Base-by-base conservation (phyloP, 2,888 invertebrate genomes). In the Synanthedon tipuliformis region DNA sequence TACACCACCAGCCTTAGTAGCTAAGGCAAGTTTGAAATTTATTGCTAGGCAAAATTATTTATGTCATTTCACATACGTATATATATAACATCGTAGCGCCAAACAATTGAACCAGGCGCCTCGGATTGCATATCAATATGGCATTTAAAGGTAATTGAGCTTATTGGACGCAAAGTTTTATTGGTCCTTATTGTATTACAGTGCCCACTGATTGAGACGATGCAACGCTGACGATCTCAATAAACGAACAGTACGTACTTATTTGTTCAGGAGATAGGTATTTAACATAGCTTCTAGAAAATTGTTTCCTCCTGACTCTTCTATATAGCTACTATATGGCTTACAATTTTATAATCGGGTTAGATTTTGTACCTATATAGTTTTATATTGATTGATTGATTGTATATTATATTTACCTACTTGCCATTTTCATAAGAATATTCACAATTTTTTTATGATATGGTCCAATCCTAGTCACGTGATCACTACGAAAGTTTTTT, bases 41-140 rank as follows among this genome's bases (percentile, higher is more conserved):
- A 34, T 34, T 34, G 34, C 34, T 34, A 34, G 34, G 34, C 34
- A 34, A 34, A 34, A 34, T 34, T 34, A 34, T 34, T 34, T 8
- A 34, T 34, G 34, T 10, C 34, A 34, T 34, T 34, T 34, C 34
- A 34, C 34, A 45, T 45, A 15, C 0, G 45, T 45, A 45, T n/a
- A n/a, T n/a, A n/a, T n/a, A n/a, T 45, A 41, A 45, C 45, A 45
- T 48, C 7, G 34, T 10, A 52, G 49, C 52, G 52, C 41, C 34
- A 15, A 4, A 54, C 48, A 54, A 51, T 56, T 52, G 56, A 10
- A 8, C 11, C 53, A 48, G 82, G 81, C 81, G 83, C 79, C 81
- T 66, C 57, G 69, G 70, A 81, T 81, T 80, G 80, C 80, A 80
- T 83, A 76, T 81, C 80, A 79, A 83, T 83, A 76, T 61, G 64